Base-by-base conservation (phyloP, 2,888 invertebrate genomes). In the Xestia ashworthii region DNA sequence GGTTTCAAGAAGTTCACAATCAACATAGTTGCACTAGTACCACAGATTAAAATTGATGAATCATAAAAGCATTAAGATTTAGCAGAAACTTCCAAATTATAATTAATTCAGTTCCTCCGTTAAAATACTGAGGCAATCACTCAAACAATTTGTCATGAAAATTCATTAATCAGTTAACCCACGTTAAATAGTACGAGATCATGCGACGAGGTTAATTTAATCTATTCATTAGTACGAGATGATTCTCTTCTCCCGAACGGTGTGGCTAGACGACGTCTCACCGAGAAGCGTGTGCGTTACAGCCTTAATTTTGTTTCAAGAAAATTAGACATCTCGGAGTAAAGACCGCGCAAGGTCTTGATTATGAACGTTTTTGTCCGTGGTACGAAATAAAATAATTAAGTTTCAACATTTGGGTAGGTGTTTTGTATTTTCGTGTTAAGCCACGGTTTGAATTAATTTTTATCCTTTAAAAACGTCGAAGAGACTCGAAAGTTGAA, bases 261-360 rank as follows among this genome's bases (percentile, higher is more conserved):
- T 81, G 78, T 73, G 79, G 73, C 70, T 77, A 73, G 69, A 64
- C 22, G 50, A 14, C n/a, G 75, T 71, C 69, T 3, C 44, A 44
- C 44, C 55, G 65, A 38, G 65, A 66, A 69, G 16, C 48, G 32
- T 53, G 9, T 58, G 32, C 32, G 25, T 70, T 78, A 55, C 67
- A 19, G 67, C 62, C 50, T 75, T 69, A 76, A 87, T 81, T 82
- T 87, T 72, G 82, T 83, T 84, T 80, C 70, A 72, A 80, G 81
- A 76, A 84, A 85, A 88, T 86, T 82, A 86, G 79, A 81, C 81
- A 82, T 60, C 69, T 81, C 75, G 66, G 12, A 60, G 41, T n/a
- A 58, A 71, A 87, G 67, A 60, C 73, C 60, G 44, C 3, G 66
- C 66, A 32, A 73, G 66, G 69, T 85, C 75, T 87, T 83, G 80